Base-by-base conservation (phyloP, 2,888 invertebrate genomes). In the Isotomurus palustris region DNA sequence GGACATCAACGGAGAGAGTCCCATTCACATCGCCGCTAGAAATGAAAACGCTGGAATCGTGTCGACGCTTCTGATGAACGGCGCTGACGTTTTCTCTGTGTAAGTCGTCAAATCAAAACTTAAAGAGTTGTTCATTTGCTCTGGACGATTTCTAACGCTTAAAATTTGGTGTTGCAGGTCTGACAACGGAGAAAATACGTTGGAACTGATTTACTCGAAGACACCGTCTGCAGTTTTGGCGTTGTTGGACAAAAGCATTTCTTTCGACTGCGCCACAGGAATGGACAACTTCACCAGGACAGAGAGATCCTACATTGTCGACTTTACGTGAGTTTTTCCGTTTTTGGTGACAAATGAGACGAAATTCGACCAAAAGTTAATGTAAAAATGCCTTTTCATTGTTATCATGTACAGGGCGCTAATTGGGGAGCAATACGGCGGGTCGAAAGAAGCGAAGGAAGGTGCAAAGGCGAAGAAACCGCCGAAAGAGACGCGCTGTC, bases 31-130 rank as follows among this genome's bases (percentile, higher is more conserved):
- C 2, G 50, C 56, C 5, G 56, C 56, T 1, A 36, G 29, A 51
- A 43, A 50, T 35, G 56, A 56, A 44, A 56, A 56, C 38, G 8
- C 44, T 17, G 51, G 51, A 17, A 40, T 56, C 14, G 56, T 56
- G 2, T 29, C 29, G 5, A 29, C 27, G 24, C 51, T 56, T 32
- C 36, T 56, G 10, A n/a, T 50, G n/a, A 38, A 51, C 21, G 50
- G 50, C 3, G 56, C 56, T 3, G 50, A 56, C 24, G 56, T 56
- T 44, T 14, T 56, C 3, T 28, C 56, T 4, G 43, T 21, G 53
- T 53, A 53, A 49, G 29, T 45, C n/a, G n/a, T n/a, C n/a, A n/a
- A n/a, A n/a, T n/a, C n/a, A n/a, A n/a, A n/a, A n/a, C n/a, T n/a
- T n/a, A n/a, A n/a, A n/a, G n/a, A n/a, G n/a, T n/a, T n/a, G n/a